These are phyloP conservation scores for Ptiloglossa arizonensis DNA, from an alignment of 1,140 invertebrate species.

Conservation along the genomic window DNA sequence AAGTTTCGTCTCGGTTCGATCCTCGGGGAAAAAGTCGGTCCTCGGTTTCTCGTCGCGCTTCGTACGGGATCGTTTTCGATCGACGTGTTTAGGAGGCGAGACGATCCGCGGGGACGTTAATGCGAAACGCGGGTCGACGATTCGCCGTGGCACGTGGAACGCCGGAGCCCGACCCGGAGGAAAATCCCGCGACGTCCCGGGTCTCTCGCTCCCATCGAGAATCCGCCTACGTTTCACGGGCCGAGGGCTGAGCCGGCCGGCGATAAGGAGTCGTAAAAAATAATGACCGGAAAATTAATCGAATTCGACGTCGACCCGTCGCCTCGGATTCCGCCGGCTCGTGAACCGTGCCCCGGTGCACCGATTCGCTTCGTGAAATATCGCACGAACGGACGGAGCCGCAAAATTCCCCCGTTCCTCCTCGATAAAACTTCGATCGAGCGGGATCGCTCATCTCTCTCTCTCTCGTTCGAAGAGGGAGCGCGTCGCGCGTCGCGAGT, in stretches of 20 bases:
- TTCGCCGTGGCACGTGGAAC: slow-evolving; percentile 61
- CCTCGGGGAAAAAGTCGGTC: no score
- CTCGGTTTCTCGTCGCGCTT: no score
- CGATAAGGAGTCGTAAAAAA: slow-evolving; percentile 79
- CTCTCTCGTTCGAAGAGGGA: no score
- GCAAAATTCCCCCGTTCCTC: neutral
- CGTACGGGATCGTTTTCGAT: no score
- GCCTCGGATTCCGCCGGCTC: slow-evolving; percentile 69
- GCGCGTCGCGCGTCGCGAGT: no score
- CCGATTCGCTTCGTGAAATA: slow-evolving; percentile 30
- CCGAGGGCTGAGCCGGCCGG: slow-evolving; percentile 48
- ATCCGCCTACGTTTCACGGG: slow-evolving; percentile 27
- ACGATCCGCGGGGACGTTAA: slow-evolving; percentile 75
- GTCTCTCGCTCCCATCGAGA: neutral
- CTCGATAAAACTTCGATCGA: slow-evolving; percentile 5
- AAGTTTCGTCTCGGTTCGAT: no score
- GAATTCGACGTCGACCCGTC: slow-evolving; percentile 74
- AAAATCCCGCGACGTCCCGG: slow-evolving; percentile 14
- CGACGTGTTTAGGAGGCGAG: slow-evolving; percentile 73
- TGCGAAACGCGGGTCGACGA: slow-evolving; percentile 68
- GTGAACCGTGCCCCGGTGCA: slow-evolving; percentile 63
- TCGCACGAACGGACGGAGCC: slow-evolving; percentile 4
- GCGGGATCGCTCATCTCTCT: neutral
- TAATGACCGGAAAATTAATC: slow-evolving; percentile 81
- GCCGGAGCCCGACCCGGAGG: slow-evolving; percentile 58